phyloP scores from a whole-genome alignment of 53 echinoderm and acorn worm species.

The Temnopleurus reevesii region DNA sequence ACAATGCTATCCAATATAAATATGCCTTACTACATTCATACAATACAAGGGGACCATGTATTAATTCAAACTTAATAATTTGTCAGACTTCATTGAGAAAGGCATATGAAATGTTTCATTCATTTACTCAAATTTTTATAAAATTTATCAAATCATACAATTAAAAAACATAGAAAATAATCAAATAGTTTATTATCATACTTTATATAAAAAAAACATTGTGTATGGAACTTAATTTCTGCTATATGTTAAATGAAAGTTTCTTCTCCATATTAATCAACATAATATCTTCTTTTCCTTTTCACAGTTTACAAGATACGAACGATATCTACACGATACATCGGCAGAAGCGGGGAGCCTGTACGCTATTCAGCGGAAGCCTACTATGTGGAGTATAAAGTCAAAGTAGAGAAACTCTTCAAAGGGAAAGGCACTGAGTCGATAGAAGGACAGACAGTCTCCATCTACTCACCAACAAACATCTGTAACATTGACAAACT shows the following conservation, averaged over 20 bases:
- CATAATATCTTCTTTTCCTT: background rate
- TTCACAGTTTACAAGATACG: constrained; percentile 38
- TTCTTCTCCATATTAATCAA: background rate
- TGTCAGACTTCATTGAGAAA: too few relatives aligned
- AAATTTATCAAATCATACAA: too few relatives aligned
- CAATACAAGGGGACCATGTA: too few relatives aligned
- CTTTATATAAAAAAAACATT: too few relatives aligned
- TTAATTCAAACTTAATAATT: too few relatives aligned
- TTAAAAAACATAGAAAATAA: too few relatives aligned
- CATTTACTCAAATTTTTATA: too few relatives aligned
- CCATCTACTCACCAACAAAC: constrained; percentile 49
- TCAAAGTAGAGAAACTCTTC: constrained; percentile 69
- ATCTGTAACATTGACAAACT: constrained; percentile 40
- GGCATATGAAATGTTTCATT: too few relatives aligned
- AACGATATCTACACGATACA: background rate
- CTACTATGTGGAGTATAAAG: constrained; percentile 62
- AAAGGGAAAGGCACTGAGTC: constrained; percentile 58
- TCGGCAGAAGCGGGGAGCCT: background rate
- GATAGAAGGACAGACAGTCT: constrained; percentile 33
- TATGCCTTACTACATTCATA: too few relatives aligned
- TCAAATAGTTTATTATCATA: too few relatives aligned
- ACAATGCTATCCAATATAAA: too few relatives aligned
- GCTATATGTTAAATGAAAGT: background rate
- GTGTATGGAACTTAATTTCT: too few relatives aligned
- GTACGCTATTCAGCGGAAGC: constrained; percentile 15